A percentile compares a stretch with the other conserved stretches of the same genome.
These are phyloP conservation scores for Omphaloscelis lunosa DNA, from an alignment of 2,888 invertebrate species.

Conservation along the genomic window DNA sequence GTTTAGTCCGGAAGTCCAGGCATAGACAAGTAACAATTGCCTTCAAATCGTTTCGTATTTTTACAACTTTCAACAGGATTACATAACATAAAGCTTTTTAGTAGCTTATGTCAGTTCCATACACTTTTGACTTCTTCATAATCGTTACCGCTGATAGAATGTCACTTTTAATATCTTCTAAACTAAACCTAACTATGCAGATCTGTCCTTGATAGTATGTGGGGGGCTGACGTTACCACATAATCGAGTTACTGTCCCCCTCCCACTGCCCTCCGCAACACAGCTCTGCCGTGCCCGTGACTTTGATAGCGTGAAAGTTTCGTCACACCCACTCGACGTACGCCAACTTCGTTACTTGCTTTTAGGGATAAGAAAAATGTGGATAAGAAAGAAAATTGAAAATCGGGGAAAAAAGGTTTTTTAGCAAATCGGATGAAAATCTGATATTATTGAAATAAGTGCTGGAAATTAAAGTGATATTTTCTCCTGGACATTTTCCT, in stretches of 20 bases:
- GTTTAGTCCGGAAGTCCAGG: background rate
- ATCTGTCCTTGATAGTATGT: conserved; percentile 3
- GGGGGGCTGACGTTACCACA: background rate
- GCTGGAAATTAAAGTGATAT: background rate
- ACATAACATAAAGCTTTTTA: background rate
- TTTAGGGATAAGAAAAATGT: conserved; percentile 3
- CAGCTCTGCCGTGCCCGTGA: conserved; percentile 30
- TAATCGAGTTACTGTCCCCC: conserved; percentile 8
- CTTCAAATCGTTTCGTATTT: background rate
- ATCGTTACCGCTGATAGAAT: background rate
- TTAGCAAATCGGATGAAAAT: background rate
- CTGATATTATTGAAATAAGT: background rate
- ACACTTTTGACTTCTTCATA: background rate
- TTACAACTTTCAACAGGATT: background rate
- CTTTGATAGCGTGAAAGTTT: conserved; percentile 36
- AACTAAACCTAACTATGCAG: background rate
- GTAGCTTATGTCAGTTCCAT: background rate
- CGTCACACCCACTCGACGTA: conserved; percentile 10
- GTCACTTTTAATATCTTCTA: background rate
- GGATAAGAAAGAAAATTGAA: conserved; percentile 30
- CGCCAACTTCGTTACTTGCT: conserved; percentile 39
- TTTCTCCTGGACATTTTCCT: background rate
- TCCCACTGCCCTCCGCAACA: conserved; percentile 14
- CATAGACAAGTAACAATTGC: background rate
- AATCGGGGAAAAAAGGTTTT: too few species aligned